Evolutionary conservation across 2,113 vertebrate genomes (phyloP), one percentile per base, ranked within the genome.

Genomic region (Anseranas semipalmata): DNA sequence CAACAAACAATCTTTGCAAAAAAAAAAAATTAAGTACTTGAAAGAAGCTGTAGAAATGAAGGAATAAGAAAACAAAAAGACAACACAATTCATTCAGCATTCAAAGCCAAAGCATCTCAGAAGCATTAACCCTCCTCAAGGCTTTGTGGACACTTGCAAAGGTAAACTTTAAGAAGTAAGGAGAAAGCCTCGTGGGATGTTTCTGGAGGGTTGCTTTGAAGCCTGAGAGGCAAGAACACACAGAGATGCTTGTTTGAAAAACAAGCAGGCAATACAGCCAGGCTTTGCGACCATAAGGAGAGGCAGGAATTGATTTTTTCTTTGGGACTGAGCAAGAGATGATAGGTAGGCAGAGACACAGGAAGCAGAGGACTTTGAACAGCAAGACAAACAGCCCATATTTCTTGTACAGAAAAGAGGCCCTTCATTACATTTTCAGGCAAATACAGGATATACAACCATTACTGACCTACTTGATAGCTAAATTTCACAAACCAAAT

Each of bases 201-300:
- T 96, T 68, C 77, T 68, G 58, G 33, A 82, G 78, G 55, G 48
- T 12, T 56, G 33, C 89, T 96, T 90, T 94, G 78, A 95, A 95
- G 67, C 71, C 77, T 39, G 50, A 93, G 48, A 68, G 78, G 45
- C 71, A 94, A 91, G 79, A 90, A 94, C 18, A 71, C 27, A 87
- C 10, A 75, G 56, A 87, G 39, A 48, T 32, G 48, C 32, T 88
- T 87, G 62, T 73, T 74, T 88, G 87, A 95, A 85, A 93, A 90
- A 83, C 67, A 91, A 83, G 62, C 2, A 79, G 50, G 74, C 30
- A 50, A 68, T 45, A 72, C 33, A 83, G 55, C 32, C 25, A 50
- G 78, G 67, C 63, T 80, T 72, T 11, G 5, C 15, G 16, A 41
- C 33, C 71, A 63, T 20, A 39, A n/a, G 43, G 71, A 77, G 41